These are phyloP conservation scores for Akabosia matsudoensis DNA, from an alignment of 1,140 invertebrate genomes.

Conservation along the genomic window DNA sequence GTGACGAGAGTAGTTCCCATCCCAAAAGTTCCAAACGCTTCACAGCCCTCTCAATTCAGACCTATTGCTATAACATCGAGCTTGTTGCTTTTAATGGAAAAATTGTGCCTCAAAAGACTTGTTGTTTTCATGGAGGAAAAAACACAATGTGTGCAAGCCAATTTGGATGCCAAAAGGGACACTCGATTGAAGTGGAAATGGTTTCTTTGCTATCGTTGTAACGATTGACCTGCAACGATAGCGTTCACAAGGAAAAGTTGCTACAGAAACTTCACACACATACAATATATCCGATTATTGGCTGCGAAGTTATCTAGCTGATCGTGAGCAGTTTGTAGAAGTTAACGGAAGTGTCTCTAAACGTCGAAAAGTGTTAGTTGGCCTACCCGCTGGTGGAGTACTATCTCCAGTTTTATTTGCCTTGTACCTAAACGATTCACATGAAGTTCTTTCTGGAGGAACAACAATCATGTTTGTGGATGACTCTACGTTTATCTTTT, in stretches of 20 bases:
- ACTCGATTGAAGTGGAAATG: constrained; percentile 22
- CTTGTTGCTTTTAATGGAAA: constrained; percentile 3
- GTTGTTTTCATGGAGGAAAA: too few species aligned
- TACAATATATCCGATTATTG: not conserved
- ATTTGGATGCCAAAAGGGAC: constrained; percentile 20
- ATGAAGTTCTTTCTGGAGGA: not conserved
- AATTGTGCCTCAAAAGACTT: too few species aligned
- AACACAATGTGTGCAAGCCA: not conserved
- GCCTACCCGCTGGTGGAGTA: constrained; percentile 3
- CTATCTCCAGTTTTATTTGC: not conserved
- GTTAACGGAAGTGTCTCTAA: not conserved
- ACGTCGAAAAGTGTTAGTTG: not conserved
- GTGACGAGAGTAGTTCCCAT: not conserved
- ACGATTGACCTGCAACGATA: constrained; percentile 18
- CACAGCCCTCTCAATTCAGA: not conserved
- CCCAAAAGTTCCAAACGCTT: not conserved
- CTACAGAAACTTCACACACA: not conserved
- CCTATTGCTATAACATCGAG: constrained; percentile 3
- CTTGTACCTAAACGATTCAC: constrained; percentile 2
- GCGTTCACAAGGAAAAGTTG: not conserved
- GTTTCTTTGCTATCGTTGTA: constrained; percentile 10
- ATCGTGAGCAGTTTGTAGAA: not conserved
- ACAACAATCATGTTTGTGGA: not conserved
- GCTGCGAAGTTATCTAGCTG: not conserved
- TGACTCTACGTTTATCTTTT: not conserved